These are phyloP conservation scores for Andrena fulva DNA, from an alignment of 2,888 invertebrate species.

Conservation along the genomic window DNA sequence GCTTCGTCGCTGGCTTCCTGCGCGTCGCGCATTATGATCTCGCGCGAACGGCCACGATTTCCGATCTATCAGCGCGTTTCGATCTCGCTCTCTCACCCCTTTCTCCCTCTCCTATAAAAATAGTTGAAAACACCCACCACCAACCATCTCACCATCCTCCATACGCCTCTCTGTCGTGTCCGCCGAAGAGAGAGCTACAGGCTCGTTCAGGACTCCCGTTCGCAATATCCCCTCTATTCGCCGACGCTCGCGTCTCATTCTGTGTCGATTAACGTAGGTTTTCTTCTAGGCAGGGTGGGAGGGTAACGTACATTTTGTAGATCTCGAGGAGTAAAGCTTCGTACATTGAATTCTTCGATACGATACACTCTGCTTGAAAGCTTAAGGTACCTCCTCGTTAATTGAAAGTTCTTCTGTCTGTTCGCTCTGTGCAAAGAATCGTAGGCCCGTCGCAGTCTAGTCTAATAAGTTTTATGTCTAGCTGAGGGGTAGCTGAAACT, in stretches of 20 bases:
- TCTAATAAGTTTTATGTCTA: conserved; percentile 68
- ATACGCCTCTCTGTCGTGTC: neutral
- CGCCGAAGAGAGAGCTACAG: neutral
- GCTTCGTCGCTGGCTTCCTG: conserved; percentile 80
- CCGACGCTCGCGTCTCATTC: neutral
- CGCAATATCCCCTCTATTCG: neutral
- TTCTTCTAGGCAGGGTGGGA: neutral
- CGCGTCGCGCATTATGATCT: conserved; percentile 76
- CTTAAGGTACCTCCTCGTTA: neutral
- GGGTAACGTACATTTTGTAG: neutral
- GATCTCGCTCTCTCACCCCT: conserved; percentile 19
- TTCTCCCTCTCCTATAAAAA: conserved; percentile 18
- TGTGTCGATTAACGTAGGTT: neutral
- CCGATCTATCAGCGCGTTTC: conserved; percentile 6
- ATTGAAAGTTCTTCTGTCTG: neutral
- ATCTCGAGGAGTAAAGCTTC: too few species aligned
- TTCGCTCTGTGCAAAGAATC: neutral
- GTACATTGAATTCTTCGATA: too few species aligned
- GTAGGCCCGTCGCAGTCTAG: conserved; percentile 61
- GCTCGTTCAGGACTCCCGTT: neutral
- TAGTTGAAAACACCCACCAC: neutral
- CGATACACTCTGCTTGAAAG: neutral
- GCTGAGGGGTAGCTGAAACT: neutral
- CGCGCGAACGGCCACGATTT: conserved; percentile 61
- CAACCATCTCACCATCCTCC: neutral